Conservation (phyloP, 1,140 invertebrate species). For the Stegodyphus mimosarum region DNA sequence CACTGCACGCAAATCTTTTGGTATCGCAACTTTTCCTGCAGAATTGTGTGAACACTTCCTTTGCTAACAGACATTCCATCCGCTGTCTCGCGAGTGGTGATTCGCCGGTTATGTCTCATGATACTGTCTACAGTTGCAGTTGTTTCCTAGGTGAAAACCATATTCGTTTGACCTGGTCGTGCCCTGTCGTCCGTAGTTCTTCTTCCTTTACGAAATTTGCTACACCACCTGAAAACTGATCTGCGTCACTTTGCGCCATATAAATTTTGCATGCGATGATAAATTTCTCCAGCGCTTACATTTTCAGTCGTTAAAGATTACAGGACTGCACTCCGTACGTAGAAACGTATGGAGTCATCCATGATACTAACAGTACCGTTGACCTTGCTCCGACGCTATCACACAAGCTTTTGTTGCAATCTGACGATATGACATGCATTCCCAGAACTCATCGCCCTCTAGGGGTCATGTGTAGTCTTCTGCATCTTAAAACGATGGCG, state of each 20-base stretch:
- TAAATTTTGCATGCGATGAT: constrained; percentile 9
- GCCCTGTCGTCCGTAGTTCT: neutral
- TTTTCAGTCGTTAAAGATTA: no score
- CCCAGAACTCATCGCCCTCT: no score
- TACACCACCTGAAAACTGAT: constrained; percentile 4
- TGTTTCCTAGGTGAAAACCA: constrained; percentile 6
- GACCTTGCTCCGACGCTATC: no score
- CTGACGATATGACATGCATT: no score
- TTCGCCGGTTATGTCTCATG: constrained; percentile 10
- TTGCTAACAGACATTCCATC: constrained; percentile 1
- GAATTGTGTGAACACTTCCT: constrained; percentile 17
- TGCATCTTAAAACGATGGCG: no score
- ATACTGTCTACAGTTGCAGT: neutral
- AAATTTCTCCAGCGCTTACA: neutral
- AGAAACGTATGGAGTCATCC: no score
- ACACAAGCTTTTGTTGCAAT: no score
- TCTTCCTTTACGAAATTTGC: neutral
- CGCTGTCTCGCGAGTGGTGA: constrained; percentile 9
- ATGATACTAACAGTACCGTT: no score
- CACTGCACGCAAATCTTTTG: neutral
- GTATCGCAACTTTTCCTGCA: neutral
- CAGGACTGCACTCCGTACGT: no score
- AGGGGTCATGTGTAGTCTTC: no score
- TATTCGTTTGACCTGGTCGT: neutral
- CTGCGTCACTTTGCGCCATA: constrained; percentile 3